phyloP scores from a whole-genome alignment of 2,113 vertebrate genomes.

The Probosciger aterrimus region DNA sequence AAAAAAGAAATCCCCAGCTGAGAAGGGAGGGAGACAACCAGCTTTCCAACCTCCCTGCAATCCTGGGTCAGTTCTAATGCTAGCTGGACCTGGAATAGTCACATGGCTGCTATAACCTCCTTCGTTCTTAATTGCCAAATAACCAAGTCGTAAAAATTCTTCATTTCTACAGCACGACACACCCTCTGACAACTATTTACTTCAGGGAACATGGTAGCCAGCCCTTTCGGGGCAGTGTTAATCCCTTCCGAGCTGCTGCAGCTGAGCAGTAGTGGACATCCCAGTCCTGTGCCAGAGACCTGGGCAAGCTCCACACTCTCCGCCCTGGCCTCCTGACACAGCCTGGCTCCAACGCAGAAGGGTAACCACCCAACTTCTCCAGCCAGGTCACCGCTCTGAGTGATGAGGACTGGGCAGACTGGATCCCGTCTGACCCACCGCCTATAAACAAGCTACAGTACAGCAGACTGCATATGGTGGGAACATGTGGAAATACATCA shows the following conservation, averaged over 20 bases:
- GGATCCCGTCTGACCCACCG: not conserved
- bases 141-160: not conserved
- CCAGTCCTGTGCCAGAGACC: not conserved
- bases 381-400: not conserved
- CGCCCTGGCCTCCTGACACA: not conserved
- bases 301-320: not conserved
- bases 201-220: not conserved
- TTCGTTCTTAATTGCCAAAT: not conserved
- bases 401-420: not conserved
- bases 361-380: not conserved
- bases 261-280: not conserved
- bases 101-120: not conserved
- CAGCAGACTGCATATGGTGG: not conserved
- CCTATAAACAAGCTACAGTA: not conserved
- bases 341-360: not conserved
- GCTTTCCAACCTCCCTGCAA: not conserved
- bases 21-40: not conserved
- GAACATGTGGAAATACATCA: not conserved
- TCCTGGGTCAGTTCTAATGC: not conserved
- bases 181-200: not conserved
- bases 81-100: not conserved
- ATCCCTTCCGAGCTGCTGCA: not conserved
- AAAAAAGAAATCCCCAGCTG: not conserved
- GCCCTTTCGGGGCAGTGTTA: fast-evolving
- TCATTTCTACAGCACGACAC: not conserved